Conservation (phyloP, 1,140 invertebrate species). For the Pissodes strobi region DNA sequence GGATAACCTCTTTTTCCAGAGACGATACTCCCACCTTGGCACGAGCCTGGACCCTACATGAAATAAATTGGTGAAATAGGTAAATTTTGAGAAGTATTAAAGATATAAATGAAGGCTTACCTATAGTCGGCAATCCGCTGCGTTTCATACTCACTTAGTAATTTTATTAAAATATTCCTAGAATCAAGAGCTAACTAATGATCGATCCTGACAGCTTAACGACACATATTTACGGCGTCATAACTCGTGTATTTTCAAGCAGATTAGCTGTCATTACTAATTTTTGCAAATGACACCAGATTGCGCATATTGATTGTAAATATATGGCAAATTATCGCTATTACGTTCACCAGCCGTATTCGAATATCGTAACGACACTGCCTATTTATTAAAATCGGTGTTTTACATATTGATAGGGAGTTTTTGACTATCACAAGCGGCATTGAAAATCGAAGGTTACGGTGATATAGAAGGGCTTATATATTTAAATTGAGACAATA, state of each 20-base stretch:
- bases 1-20: no score
- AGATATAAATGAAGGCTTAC: no score
- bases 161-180: conserved; percentile 22
- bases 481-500: no score
- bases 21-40: no score
- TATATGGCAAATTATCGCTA: conserved; percentile 32
- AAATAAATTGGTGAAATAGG: no score
- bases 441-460: no score
- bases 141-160: no score
- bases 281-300: conserved; percentile 32
- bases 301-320: conserved; percentile 18
- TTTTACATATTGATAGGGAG: conserved; percentile 27
- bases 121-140: no score
- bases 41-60: no score
- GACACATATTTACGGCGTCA: conserved; percentile 23
- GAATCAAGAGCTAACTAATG: conserved; percentile 1
- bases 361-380: conserved; percentile 25
- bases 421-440: no score
- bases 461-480: no score
- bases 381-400: conserved; percentile 25
- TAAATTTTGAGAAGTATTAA: no score
- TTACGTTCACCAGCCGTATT: conserved; percentile 1
- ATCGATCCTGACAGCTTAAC: conserved; percentile 17
- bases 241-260: conserved; percentile 16
- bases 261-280: conserved; percentile 28